Base-by-base conservation (phyloP, 1,140 invertebrate genomes). In the Thalassaphorura encarpata region DNA sequence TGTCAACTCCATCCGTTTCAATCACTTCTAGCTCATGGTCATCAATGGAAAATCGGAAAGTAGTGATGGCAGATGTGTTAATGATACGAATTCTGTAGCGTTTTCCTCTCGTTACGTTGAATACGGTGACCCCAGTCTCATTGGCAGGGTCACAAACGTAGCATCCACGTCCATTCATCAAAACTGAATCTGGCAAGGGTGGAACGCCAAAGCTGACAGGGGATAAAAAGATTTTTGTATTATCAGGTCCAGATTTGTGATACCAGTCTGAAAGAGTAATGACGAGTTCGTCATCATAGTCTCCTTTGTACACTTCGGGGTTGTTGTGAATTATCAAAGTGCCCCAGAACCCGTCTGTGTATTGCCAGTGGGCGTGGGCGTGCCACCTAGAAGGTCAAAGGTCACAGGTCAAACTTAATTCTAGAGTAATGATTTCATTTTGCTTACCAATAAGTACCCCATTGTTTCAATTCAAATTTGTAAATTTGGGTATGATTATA, bases 401-500 rank as follows among this genome's bases (percentile, higher is more conserved):
- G 26, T 23, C 19, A 15, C 13, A 26, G 26, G 2, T 45, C 15
- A 23, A n/a, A n/a, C n/a, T n/a, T n/a, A n/a, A n/a, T n/a, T n/a
- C n/a, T n/a, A n/a, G n/a, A n/a, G n/a, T n/a, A n/a, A n/a, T n/a
- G n/a, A n/a, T n/a, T n/a, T n/a, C n/a, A n/a, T n/a, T n/a, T n/a
- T n/a, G n/a, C n/a, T n/a, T 36, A 61, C 59, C 59, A 61, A 41
- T 28, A 56, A 1, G 59, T 61, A 5, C 59, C 59, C 1, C 40
- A 19, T 42, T 61, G 59, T 1, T 28, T 8, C 23, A 61, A 29
- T 1, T 33, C 23, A 21, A 61, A 52, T 1, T 23, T n/a, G 45
- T 61, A 61, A 1, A 21, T 39, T 29, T 47, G 41, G 5, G 48
- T 46, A 26, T 47, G 23, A 1, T 43, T 49, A 45, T 26, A 18